Percentiles rank a stretch among this genome's conserved stretches.
These are phyloP conservation scores for Acanthosepion esculentum DNA, from an alignment of 2,888 invertebrate species.

Conservation along the genomic window DNA sequence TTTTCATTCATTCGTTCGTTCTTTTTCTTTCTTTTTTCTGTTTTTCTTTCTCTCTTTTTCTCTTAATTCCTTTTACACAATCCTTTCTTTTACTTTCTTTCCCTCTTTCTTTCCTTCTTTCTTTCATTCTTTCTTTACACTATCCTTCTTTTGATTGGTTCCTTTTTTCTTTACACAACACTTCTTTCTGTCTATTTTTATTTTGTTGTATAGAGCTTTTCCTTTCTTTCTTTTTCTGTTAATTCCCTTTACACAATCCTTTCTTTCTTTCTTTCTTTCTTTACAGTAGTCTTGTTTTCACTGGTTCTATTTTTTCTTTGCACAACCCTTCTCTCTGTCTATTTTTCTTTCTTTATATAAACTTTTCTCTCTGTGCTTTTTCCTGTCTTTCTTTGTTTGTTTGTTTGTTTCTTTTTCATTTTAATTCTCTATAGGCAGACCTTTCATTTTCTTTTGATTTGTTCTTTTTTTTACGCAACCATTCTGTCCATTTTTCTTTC, in stretches of 20 bases:
- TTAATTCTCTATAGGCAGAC: fast-evolving
- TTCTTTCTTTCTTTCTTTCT: background rate
- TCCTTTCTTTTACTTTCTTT: background rate
- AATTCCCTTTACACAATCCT: too few species aligned
- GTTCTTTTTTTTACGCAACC: background rate
- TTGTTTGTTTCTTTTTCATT: too few species aligned
- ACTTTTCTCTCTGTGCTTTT: too few species aligned
- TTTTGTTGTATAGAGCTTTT: too few species aligned
- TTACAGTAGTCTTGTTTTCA: background rate
- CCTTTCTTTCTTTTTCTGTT: background rate
- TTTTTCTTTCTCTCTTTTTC: background rate
- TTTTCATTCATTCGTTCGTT: too few species aligned
- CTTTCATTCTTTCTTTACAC: background rate
- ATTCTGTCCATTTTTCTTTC: background rate
- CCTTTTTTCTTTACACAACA: too few species aligned
- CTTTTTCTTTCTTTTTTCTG: too few species aligned
- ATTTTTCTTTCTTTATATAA: background rate
- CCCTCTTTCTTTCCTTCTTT: background rate
- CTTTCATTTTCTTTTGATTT: background rate
- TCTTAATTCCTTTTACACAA: too few species aligned
- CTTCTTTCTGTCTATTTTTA: too few species aligned
- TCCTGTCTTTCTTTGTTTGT: too few species aligned
- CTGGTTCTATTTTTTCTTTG: background rate
- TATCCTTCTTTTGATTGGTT: too few species aligned
- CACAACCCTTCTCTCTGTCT: background rate